Percentiles rank a stretch among this genome's conserved stretches.
phyloP scores from a whole-genome alignment of 1,140 invertebrate genomes.

The Geopemphigus sp. region DNA sequence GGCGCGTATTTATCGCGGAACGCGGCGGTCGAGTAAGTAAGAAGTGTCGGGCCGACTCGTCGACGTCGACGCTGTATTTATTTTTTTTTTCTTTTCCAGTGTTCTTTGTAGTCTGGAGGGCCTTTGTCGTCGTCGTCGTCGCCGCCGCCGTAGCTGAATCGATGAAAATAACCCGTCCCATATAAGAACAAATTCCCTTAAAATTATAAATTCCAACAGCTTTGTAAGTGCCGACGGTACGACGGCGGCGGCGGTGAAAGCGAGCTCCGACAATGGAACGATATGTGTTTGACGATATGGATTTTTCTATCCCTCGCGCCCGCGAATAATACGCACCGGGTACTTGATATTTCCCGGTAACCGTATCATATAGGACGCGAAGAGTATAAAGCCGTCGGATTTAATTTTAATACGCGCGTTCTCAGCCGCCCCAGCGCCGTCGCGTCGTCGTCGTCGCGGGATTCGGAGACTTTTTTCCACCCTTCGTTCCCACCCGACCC shows the following conservation, averaged over 20 bases:
- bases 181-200: neutral
- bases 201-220: slow-evolving; percentile 49
- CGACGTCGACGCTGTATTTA: too few species aligned
- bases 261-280: slow-evolving; percentile 16
- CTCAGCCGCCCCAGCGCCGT: neutral
- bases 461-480: neutral
- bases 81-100: too few species aligned
- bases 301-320: slow-evolving; percentile 19
- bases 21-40: too few species aligned
- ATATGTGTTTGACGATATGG: slow-evolving; percentile 38
- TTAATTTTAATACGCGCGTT: slow-evolving; percentile 32
- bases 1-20: too few species aligned
- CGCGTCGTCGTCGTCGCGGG: neutral
- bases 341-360: slow-evolving; percentile 21
- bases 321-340: neutral
- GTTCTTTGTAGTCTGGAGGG: slow-evolving; percentile 19
- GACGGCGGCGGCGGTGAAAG: neutral
- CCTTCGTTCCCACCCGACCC: too few species aligned
- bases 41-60: too few species aligned
- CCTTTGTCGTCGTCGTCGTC: slow-evolving; percentile 13
- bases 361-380: slow-evolving; percentile 3
- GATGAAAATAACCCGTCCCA: neutral
- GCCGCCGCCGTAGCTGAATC: neutral
- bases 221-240: slow-evolving; percentile 14
- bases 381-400: slow-evolving; percentile 14